Percentiles rank a stretch among this genome's conserved stretches.
Evolutionary conservation across 2,888 invertebrate species (phyloP).

Genomic region (Cataglyphis altisquamis): DNA sequence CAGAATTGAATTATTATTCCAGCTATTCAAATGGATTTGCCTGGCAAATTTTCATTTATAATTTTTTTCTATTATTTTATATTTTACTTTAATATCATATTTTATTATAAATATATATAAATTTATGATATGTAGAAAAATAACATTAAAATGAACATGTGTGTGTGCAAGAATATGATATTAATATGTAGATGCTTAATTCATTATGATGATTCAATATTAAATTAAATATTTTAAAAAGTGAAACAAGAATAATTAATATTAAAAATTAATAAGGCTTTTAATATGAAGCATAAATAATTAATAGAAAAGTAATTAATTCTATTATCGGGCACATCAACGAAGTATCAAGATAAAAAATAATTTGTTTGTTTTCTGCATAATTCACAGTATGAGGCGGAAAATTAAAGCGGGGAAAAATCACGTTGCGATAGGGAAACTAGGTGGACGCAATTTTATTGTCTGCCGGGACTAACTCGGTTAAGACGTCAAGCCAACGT

Average conservation of each 20-base stretch:
- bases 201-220: background rate
- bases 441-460: conserved; percentile 45
- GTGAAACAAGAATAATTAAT: background rate
- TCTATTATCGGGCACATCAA: background rate
- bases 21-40: background rate
- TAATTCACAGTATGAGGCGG: conserved; percentile 21
- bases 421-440: conserved; percentile 30
- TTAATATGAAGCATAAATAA: no score
- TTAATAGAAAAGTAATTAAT: conserved; percentile 5
- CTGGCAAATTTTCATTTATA: background rate
- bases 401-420: conserved; percentile 38
- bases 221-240: conserved; percentile 6
- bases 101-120: background rate
- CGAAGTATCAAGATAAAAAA: background rate
- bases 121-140: background rate
- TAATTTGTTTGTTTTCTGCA: conserved; percentile 32
- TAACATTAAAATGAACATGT: background rate
- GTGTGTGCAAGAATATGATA: background rate
- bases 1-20: background rate
- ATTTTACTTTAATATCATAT: background rate
- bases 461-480: conserved; percentile 32
- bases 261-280: no score
- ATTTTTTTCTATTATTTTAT: background rate
- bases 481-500: conserved; percentile 37
- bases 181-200: background rate